Evolutionary conservation across 1,140 invertebrate species (phyloP).

Genomic region (Microplitis demolitor): DNA sequence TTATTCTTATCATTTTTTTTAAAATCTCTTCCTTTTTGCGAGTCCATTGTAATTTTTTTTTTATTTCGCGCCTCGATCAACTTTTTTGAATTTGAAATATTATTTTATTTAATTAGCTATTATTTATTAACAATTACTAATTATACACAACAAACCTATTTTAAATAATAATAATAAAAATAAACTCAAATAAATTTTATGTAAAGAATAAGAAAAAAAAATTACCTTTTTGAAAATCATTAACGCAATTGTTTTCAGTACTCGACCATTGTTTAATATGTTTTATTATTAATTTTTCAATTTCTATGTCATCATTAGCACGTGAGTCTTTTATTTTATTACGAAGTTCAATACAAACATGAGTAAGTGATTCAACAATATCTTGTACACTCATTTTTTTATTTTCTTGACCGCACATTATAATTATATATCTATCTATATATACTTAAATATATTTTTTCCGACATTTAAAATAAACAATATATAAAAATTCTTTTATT

Average conservation of each 20-base stretch:
- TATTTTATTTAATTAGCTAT: too few relatives aligned
- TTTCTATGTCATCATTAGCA: slow-evolving; percentile 36
- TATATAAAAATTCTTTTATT: too few relatives aligned
- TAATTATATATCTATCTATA: not conserved
- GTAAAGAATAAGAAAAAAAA: slow-evolving; percentile 1
- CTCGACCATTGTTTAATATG: slow-evolving; percentile 48
- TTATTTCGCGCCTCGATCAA: too few relatives aligned
- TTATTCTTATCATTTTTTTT: not conserved
- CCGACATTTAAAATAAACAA: too few relatives aligned
- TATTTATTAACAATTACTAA: too few relatives aligned
- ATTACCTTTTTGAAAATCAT: slow-evolving; percentile 56
- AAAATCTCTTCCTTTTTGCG: not conserved
- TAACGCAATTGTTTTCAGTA: slow-evolving; percentile 29
- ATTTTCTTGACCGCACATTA: slow-evolving; percentile 42
- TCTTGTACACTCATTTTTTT: slow-evolving; percentile 48
- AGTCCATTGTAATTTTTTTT: not conserved
- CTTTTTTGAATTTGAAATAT: too few relatives aligned
- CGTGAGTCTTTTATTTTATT: slow-evolving; percentile 31
- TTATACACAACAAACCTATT: too few relatives aligned
- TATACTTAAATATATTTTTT: too few relatives aligned
- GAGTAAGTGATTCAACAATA: slow-evolving; percentile 49
- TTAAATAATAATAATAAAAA: not conserved
- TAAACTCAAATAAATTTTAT: not conserved
- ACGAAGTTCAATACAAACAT: slow-evolving; percentile 47
- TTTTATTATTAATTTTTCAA: slow-evolving; percentile 45